Conservation (phyloP, 1,140 invertebrate species). For the Gryllus bimaculatus region DNA sequence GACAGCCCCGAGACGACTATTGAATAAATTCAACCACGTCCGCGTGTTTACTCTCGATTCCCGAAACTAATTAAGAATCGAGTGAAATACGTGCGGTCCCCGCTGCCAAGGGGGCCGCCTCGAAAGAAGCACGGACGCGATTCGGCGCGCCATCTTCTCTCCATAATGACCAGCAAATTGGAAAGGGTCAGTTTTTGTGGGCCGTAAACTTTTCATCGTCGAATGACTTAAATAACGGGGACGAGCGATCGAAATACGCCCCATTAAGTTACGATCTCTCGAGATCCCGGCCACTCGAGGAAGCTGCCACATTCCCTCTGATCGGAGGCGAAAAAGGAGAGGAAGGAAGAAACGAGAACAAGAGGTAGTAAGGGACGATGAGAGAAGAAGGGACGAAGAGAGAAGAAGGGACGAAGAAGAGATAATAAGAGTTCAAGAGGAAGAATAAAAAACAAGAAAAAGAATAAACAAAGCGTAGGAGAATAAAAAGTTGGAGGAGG, state of each 20-base stretch:
- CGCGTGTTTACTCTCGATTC: not conserved
- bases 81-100: not conserved
- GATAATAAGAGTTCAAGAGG: too few species aligned
- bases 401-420: too few species aligned
- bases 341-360: too few species aligned
- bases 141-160: not conserved
- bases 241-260: not conserved
- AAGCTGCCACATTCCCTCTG: not conserved
- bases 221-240: not conserved
- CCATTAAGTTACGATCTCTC: slow-evolving; percentile 1
- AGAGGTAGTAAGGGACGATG: too few species aligned
- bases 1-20: too few species aligned
- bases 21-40: too few species aligned
- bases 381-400: too few species aligned
- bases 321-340: too few species aligned
- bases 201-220: not conserved
- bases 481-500: too few species aligned
- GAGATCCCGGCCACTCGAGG: not conserved
- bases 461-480: too few species aligned
- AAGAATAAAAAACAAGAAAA: too few species aligned
- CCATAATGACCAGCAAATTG: not conserved
- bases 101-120: not conserved
- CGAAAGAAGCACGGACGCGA: not conserved
- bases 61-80: not conserved
- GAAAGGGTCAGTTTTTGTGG: not conserved